phyloP scores from a whole-genome alignment of 2,797 vertebrate species.

The Sitta carolinensis region DNA sequence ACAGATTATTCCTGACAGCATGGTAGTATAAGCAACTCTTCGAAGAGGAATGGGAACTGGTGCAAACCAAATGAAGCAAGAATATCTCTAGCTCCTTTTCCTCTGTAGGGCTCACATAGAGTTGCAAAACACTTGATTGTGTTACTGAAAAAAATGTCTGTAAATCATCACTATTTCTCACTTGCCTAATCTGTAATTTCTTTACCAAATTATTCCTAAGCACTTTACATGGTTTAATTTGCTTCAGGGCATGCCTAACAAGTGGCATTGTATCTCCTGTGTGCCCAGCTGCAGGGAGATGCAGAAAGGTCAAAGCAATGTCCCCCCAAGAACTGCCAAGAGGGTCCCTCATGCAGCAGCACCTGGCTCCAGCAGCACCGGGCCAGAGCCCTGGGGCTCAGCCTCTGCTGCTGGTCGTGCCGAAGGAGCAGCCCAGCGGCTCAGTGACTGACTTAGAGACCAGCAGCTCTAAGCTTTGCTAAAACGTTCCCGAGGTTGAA shows the following conservation, averaged over 20 bases:
- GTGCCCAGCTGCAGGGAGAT: accelerated
- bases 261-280: accelerated
- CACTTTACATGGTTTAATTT: not conserved
- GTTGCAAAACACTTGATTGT: not conserved
- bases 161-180: not conserved
- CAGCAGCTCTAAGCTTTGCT: not conserved
- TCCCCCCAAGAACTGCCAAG: not conserved
- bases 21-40: not conserved
- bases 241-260: not conserved
- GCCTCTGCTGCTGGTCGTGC: not conserved
- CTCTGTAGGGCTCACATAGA: not conserved
- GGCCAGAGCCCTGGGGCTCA: not conserved
- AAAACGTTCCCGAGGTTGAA: not conserved
- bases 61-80: not conserved
- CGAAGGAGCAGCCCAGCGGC: not conserved
- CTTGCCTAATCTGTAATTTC: not conserved
- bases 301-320: not conserved
- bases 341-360: not conserved
- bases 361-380: accelerated
- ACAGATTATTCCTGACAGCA: not conserved
- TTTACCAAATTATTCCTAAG: not conserved
- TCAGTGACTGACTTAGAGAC: not conserved
- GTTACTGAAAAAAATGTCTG: not conserved
- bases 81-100: not conserved
- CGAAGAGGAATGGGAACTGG: not conserved